phyloP scores from a whole-genome alignment of 64 coral and sea anemone species.

The Stichodactyla helianthus region DNA sequence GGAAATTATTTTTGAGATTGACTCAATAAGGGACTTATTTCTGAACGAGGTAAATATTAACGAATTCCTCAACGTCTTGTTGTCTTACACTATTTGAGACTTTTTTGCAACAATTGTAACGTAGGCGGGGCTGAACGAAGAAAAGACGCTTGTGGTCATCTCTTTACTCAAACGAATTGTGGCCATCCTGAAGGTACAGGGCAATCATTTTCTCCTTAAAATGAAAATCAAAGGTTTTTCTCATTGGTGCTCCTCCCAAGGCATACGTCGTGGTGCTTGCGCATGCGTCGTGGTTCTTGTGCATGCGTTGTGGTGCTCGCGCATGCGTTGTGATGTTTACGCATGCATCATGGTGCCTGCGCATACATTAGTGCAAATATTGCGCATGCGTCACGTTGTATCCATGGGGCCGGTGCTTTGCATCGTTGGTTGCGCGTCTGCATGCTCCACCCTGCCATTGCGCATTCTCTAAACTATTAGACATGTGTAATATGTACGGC shows the following conservation, averaged over 20 bases:
- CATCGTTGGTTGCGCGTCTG: no score
- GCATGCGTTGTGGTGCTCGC: background rate
- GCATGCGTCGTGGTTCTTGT: no score
- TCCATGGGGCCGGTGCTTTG: no score
- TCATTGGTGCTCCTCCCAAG: background rate
- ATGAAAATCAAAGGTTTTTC: no score
- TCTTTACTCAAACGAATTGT: conserved; percentile 85
- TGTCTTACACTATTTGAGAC: background rate
- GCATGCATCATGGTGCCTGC: background rate
- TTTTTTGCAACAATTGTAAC: background rate
- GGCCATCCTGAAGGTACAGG: conserved; percentile 62
- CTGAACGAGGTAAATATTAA: conserved; percentile 38
- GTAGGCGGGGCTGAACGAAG: conserved; percentile 65
- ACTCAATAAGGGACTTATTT: conserved; percentile 68
- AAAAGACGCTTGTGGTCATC: conserved; percentile 71
- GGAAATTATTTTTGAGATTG: conserved; percentile 81
- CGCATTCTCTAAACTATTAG: background rate
- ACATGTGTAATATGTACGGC: no score
- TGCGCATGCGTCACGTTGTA: background rate
- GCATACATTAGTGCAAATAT: background rate
- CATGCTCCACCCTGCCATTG: background rate
- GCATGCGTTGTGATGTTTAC: background rate
- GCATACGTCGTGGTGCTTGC: background rate
- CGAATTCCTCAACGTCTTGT: background rate
- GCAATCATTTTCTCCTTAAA: background rate